Conservation (phyloP, 2,797 vertebrate genomes). For the Menidia menidia region DNA sequence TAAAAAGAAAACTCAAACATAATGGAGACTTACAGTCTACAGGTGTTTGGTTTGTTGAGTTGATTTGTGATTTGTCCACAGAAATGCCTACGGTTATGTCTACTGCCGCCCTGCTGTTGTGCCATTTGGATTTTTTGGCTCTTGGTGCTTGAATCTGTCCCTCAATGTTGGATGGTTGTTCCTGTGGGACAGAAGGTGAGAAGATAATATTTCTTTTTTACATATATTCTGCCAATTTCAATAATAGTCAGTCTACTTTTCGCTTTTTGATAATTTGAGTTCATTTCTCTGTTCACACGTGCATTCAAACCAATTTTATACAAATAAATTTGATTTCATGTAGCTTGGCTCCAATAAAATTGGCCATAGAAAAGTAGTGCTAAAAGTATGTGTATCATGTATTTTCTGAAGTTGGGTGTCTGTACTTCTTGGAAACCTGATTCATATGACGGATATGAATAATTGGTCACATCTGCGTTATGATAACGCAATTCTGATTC, state of each 20-base stretch:
- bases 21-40: not conserved
- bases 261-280: no score
- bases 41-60: not conserved
- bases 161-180: conserved; percentile 65
- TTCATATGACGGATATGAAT: not conserved
- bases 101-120: conserved; percentile 74
- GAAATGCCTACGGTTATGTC: conserved; percentile 71
- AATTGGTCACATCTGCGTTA: not conserved
- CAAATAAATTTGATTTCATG: no score
- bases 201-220: not conserved
- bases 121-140: conserved; percentile 65
- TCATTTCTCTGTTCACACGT: no score
- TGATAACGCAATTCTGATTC: not conserved
- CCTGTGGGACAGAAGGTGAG: conserved; percentile 74
- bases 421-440: no score
- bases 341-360: no score
- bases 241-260: no score
- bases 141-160: conserved; percentile 71
- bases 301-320: no score
- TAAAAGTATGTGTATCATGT: no score
- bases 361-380: no score
- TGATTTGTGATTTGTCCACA: conserved; percentile 34
- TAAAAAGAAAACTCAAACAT: not conserved
- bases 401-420: no score
- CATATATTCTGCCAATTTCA: no score